phyloP scores from a whole-genome alignment of 2,797 vertebrate species.

The Catostomus latipinnis region DNA sequence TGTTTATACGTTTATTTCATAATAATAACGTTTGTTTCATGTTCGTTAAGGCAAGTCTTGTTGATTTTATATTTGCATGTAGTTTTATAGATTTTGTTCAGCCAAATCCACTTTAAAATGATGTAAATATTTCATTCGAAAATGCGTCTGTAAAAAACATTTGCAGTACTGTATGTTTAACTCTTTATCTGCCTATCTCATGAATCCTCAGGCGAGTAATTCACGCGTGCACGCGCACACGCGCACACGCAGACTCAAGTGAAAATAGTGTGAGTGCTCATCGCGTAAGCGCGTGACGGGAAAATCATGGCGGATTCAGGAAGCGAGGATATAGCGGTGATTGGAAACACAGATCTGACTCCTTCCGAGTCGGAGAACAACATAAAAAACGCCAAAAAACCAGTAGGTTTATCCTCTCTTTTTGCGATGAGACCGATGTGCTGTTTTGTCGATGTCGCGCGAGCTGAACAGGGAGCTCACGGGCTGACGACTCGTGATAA shows the following conservation, averaged over 20 bases:
- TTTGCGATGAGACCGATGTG: not conserved
- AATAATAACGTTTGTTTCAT: no score
- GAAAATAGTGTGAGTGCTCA: not conserved
- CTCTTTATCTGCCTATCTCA: not conserved
- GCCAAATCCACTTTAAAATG: not conserved
- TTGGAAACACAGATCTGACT: slow-evolving; percentile 78
- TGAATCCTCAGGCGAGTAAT: not conserved
- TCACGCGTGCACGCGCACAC: not conserved
- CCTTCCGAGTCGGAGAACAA: slow-evolving; percentile 78
- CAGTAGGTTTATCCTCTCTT: not conserved
- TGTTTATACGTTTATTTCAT: no score
- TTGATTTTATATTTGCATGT: no score
- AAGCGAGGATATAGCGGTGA: slow-evolving; percentile 75
- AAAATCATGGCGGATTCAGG: slow-evolving; percentile 74
- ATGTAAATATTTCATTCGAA: not conserved
- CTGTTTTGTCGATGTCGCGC: not conserved
- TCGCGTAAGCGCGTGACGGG: slow-evolving; percentile 48
- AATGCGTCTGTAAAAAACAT: not conserved
- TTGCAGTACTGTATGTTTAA: not conserved
- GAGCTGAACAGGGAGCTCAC: not conserved
- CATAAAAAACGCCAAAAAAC: slow-evolving; percentile 76
- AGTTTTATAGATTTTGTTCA: no score
- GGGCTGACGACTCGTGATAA: not conserved
- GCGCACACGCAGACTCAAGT: not conserved
- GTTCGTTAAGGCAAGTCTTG: no score